Conservation (phyloP, 2,113 vertebrate genomes). For the Natator depressus region DNA sequence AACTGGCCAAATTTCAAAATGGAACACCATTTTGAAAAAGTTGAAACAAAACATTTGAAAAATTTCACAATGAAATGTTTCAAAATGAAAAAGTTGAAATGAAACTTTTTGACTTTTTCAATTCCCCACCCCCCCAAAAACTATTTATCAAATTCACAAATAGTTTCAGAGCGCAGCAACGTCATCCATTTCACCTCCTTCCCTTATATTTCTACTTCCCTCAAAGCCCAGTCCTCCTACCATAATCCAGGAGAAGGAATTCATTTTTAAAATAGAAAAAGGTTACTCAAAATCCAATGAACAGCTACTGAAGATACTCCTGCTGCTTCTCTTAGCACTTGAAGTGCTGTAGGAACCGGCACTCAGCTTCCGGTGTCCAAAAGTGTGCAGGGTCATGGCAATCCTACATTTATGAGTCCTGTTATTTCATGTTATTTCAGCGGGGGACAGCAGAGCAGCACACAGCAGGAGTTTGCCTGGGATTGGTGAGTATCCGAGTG, state of each 20-base stretch:
- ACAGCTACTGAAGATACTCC: background rate
- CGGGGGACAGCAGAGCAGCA: no score
- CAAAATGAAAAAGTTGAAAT: no score
- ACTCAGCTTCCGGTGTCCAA: background rate
- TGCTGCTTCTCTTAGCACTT: background rate
- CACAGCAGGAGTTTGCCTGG: no score
- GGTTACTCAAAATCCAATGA: background rate
- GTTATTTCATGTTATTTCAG: no score
- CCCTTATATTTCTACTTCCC: background rate
- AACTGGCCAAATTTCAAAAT: no score
- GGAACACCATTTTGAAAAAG: no score
- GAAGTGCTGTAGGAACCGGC: background rate
- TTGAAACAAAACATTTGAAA: no score
- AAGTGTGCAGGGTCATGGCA: background rate
- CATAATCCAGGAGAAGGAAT: background rate
- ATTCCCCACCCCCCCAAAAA: background rate
- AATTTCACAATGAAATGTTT: background rate
- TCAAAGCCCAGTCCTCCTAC: background rate
- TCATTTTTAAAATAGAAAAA: background rate
- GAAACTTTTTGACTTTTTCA: slow-evolving; percentile 7
- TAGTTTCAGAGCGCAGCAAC: background rate
- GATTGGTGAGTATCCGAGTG: no score
- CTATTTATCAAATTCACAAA: slow-evolving; percentile 8
- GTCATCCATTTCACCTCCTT: background rate
- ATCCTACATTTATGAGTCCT: background rate